Percentiles rank a stretch among this genome's conserved stretches.
Evolutionary conservation across 2,888 invertebrate genomes (phyloP).

Genomic region (Slavum lentiscoides): DNA sequence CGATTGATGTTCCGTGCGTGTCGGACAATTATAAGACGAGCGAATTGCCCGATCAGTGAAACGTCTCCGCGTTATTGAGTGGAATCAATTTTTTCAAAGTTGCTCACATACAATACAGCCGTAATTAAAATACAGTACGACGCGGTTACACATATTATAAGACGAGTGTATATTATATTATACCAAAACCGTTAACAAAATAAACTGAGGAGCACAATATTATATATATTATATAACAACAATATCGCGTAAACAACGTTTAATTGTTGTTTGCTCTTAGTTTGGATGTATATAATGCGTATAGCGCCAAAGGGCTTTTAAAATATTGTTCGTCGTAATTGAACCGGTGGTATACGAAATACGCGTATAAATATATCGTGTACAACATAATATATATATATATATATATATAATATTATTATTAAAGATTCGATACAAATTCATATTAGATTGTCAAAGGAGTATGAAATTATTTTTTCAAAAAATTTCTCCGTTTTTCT

Average conservation of each 20-base stretch:
- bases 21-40: too few relatives aligned
- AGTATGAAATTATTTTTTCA: too few relatives aligned
- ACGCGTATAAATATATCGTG: too few relatives aligned
- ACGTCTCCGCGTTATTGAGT: too few relatives aligned
- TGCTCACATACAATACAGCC: background rate
- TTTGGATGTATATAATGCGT: slow-evolving; percentile 16
- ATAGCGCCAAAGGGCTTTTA: background rate
- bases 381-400: too few relatives aligned
- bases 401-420: too few relatives aligned
- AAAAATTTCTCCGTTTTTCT: too few relatives aligned
- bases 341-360: background rate
- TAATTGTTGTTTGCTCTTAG: slow-evolving; percentile 20
- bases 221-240: background rate
- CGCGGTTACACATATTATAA: background rate
- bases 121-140: background rate
- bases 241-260: slow-evolving; percentile 1
- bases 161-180: slow-evolving; percentile 6
- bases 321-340: background rate
- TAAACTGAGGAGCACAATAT: background rate
- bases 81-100: slow-evolving; percentile 8
- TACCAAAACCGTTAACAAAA: background rate
- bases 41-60: too few relatives aligned
- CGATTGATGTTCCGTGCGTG: too few relatives aligned
- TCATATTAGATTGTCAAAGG: too few relatives aligned
- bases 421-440: too few relatives aligned